Base-by-base conservation (phyloP, 2,888 invertebrate species). In the Pediacus dermestoides region DNA sequence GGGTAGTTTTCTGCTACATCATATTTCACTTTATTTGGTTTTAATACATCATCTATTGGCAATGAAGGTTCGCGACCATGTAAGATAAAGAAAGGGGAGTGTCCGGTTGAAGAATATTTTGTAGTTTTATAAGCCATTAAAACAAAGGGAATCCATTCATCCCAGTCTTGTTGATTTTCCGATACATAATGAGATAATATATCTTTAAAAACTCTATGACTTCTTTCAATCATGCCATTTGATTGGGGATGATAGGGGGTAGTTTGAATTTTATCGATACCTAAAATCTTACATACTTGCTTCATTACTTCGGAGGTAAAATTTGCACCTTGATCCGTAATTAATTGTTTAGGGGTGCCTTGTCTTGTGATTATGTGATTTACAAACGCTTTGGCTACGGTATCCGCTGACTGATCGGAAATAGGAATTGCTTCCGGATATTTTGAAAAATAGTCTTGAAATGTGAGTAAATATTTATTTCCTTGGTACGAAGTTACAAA, bases 181-280 rank as follows among this genome's bases (percentile, higher is more conserved):
- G 34, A 13, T 1, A 61, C 46, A 26, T 52, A 58, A 30, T 59
- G 56, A 2, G 52, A 46, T 2, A 63, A 18, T 27, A 48, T 47
- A 14, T 56, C 51, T 32, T 52, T 58, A 1, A 64, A 28, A 1
- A 45, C 42, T 23, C 59, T 31, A 22, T 63, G 61, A 18, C 50
- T 42, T 22, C 62, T 22, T 34, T 64, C 63, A 0, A 63, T 41
- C 23, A 52, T 39, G 2, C 60, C 62, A 31, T 65, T 65, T 2
- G 52, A 35, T 10, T 46, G 41, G 2, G 63, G 58, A 18, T 57
- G 55, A 35, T 58, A 60, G 2, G 57, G 39, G 0, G 55, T 48
- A 1, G 57, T 60, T 22, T 50, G 45, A 4, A 57, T 15, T 32
- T 49, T 52, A 10, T 45, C 28, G 3, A 60, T 56, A 1, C 44